Percentiles rank a stretch among this genome's conserved stretches.
These are phyloP conservation scores for Squalus acanthias DNA, from an alignment of 2,797 vertebrate species.

Conservation along the genomic window DNA sequence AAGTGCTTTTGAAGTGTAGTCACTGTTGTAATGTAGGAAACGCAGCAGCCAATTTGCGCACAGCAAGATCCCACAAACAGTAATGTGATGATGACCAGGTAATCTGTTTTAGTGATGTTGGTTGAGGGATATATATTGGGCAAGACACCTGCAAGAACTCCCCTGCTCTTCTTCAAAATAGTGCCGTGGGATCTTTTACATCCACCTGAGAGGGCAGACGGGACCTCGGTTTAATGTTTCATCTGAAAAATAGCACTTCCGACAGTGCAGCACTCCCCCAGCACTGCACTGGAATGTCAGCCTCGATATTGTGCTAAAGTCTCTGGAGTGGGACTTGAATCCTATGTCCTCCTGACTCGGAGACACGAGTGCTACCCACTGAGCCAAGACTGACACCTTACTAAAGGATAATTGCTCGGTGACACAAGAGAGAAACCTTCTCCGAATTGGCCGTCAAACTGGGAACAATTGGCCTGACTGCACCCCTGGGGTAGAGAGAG, in stretches of 20 bases:
- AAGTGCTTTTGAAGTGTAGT: background rate
- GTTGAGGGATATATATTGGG: background rate
- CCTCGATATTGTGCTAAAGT: background rate
- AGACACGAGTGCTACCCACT: background rate
- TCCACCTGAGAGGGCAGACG: background rate
- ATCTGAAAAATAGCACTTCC: background rate
- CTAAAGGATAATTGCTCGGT: background rate
- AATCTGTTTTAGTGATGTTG: background rate
- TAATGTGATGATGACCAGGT: background rate
- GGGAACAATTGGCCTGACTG: background rate
- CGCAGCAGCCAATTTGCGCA: background rate
- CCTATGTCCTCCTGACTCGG: background rate
- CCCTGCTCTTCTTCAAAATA: background rate
- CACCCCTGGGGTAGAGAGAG: background rate
- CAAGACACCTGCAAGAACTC: background rate
- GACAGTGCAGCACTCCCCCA: no score
- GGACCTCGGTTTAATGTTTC: background rate
- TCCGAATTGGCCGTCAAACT: background rate
- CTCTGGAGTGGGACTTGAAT: background rate
- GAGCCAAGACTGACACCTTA: background rate
- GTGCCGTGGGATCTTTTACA: no score
- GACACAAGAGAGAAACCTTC: background rate
- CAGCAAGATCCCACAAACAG: background rate
- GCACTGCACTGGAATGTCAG: background rate
- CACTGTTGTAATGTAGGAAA: background rate